A percentile compares a stretch with the other conserved stretches of the same genome.
phyloP scores from a whole-genome alignment of 1,140 invertebrate species.

The Idris sp. region DNA sequence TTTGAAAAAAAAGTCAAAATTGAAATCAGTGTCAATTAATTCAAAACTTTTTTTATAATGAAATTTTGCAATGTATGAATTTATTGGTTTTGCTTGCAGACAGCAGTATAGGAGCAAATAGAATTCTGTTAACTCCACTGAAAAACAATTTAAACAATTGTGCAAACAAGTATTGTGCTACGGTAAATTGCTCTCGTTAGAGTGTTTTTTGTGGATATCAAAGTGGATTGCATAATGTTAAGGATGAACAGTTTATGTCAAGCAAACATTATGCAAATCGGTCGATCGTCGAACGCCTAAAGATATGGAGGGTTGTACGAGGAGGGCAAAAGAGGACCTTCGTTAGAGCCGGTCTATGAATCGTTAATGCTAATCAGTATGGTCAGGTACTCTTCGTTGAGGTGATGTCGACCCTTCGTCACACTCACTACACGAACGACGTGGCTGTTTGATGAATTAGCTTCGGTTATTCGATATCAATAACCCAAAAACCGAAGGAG shows the following conservation, averaged over 20 bases:
- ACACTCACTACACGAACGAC: conserved; percentile 62
- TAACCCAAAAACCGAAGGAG: conserved; percentile 42
- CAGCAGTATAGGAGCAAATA: no score
- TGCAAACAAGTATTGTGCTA: conserved; percentile 8
- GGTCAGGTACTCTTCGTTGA: conserved; percentile 65
- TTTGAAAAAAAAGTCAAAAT: conserved; percentile 2
- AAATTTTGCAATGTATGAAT: no score
- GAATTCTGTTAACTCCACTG: not conserved
- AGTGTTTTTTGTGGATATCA: conserved; percentile 26
- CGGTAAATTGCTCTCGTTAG: not conserved
- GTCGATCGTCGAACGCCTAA: conserved; percentile 69
- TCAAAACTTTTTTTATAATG: conserved; percentile 7
- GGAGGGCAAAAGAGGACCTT: conserved; percentile 70
- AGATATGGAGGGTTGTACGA: conserved; percentile 65
- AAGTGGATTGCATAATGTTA: conserved; percentile 34
- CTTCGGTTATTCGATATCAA: conserved; percentile 63
- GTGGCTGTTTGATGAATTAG: conserved; percentile 72
- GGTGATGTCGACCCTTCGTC: conserved; percentile 71
- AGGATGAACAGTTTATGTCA: conserved; percentile 46
- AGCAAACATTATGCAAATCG: conserved; percentile 71
- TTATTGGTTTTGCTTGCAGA: no score
- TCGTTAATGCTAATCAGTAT: conserved; percentile 76
- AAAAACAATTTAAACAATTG: not conserved
- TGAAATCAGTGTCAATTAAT: conserved; percentile 5
- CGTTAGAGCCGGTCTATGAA: conserved; percentile 72